Base-by-base conservation (phyloP, 2,797 vertebrate species). In the Chromis chromis region DNA sequence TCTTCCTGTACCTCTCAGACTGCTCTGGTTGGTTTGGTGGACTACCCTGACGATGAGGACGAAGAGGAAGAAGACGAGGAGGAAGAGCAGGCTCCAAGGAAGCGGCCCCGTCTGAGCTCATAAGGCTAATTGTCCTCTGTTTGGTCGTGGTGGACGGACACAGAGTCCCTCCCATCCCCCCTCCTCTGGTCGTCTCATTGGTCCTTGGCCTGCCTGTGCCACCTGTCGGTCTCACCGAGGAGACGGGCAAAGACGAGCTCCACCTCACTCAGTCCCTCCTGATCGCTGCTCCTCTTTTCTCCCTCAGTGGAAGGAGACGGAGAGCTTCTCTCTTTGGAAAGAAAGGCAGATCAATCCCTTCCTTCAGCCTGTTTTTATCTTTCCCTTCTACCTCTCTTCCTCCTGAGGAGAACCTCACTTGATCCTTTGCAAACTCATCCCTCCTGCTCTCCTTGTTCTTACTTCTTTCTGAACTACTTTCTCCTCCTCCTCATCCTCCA, bases 1-100 rank as follows among this genome's bases (percentile, higher is more conserved):
- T 24, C 25, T 22, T 33, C 2, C 2, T 12, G 4, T 74, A 53
- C 46, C 53, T 67, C 44, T 68, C 83, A 99, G 97, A 96, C 96
- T 42, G 96, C 95, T 86, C 92, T 98, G 71, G 96, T 99, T 61
- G 98, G 98, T 70, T 94, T 99, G 75, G 98, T 99, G 92, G 98
- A 99, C 93, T 99, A 99, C 86, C 98, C 98, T 46, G 98, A 99
- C 24, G 98, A 99, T 66, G 98, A 99, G 92, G 98, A 99, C 0
- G 98, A 99, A 4, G 98, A 99, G 0, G 97, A 98, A 39, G 98
- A 99, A 65, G 97, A 99, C 19, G 97, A 98, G 95, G 98, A 98
- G 55, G 97, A 98, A 83, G 93, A 94, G 40, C 92, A 97, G 54
- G 95, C 97, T 70, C 97, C 96, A 48, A 94, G 97, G 83, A 99